phyloP scores from a whole-genome alignment of 2,888 invertebrate genomes.

The Brachypalpus laphriformis region DNA sequence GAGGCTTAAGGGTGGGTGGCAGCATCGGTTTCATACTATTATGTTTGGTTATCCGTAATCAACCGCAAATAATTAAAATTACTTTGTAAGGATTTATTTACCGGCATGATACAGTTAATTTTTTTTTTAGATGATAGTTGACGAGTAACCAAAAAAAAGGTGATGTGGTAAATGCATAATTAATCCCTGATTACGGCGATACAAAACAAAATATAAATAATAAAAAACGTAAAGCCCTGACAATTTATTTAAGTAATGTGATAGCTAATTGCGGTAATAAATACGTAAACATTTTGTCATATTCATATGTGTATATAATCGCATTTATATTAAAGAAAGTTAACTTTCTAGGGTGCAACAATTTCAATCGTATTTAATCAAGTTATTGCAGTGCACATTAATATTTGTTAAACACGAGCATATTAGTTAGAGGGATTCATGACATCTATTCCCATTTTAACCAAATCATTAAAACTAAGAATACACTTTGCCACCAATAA shows the following conservation, averaged over 20 bases:
- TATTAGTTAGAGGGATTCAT: background rate
- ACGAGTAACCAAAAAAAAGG: background rate
- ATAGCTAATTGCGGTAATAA: constrained; percentile 41
- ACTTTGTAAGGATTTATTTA: constrained; percentile 39
- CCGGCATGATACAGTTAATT: constrained; percentile 44
- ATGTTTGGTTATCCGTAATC: constrained; percentile 13
- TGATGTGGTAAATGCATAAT: constrained; percentile 38
- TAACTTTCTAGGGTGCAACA: background rate
- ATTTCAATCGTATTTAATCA: background rate
- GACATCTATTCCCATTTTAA: background rate
- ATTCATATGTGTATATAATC: no score
- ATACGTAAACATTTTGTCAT: constrained; percentile 15
- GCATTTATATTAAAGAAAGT: no score
- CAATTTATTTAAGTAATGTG: constrained; percentile 18
- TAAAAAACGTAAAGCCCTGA: constrained; percentile 4
- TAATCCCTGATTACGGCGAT: constrained; percentile 45
- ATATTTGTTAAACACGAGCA: background rate
- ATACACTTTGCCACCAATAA: constrained; percentile 26
- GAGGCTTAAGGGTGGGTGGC: no score
- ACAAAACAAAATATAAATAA: constrained; percentile 9
- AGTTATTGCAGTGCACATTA: background rate
- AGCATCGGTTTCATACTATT: constrained; percentile 3
- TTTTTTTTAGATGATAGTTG: constrained; percentile 5
- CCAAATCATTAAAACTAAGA: constrained; percentile 8
- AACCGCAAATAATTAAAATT: constrained; percentile 57